phyloP scores from a whole-genome alignment of 2,888 invertebrate genomes.

The Drosophila merina region DNA sequence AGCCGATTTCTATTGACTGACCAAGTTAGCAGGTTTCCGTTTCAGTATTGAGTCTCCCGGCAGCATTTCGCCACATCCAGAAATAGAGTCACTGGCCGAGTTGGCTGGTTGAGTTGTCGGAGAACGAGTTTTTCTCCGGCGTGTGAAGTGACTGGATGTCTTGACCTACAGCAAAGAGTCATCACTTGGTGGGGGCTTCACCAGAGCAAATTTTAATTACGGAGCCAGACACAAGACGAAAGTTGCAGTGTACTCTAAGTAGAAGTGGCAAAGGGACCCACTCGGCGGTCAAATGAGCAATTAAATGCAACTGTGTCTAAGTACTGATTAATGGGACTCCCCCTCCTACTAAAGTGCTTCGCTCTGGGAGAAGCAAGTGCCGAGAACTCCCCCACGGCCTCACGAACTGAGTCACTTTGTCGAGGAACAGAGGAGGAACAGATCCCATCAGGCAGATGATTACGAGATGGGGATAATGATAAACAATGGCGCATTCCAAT shows the following conservation, averaged over 20 bases:
- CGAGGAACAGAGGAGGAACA: neutral
- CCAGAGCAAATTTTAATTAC: constrained; percentile 49
- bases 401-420: neutral
- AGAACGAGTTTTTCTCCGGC: constrained; percentile 22
- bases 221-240: constrained; percentile 29
- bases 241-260: constrained; percentile 30
- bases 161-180: constrained; percentile 67
- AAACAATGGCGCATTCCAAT: constrained; percentile 64
- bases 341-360: neutral
- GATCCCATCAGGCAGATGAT: constrained; percentile 21
- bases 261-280: constrained; percentile 8
- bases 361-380: neutral
- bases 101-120: too few relatives aligned
- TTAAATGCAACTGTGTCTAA: constrained; percentile 50
- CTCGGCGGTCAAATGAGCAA: constrained; percentile 55
- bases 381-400: constrained; percentile 34
- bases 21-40: constrained; percentile 18
- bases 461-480: constrained; percentile 27
- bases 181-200: constrained; percentile 34
- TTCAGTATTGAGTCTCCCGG: constrained; percentile 2
- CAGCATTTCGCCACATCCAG: constrained; percentile 25
- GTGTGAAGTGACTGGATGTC: constrained; percentile 59
- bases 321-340: constrained; percentile 23
- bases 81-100: constrained; percentile 10
- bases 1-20: constrained; percentile 9